Evolutionary conservation across 2,113 vertebrate genomes (phyloP), one percentile per base, ranked within the genome.

Genomic region (Aphelocoma coerulescens): DNA sequence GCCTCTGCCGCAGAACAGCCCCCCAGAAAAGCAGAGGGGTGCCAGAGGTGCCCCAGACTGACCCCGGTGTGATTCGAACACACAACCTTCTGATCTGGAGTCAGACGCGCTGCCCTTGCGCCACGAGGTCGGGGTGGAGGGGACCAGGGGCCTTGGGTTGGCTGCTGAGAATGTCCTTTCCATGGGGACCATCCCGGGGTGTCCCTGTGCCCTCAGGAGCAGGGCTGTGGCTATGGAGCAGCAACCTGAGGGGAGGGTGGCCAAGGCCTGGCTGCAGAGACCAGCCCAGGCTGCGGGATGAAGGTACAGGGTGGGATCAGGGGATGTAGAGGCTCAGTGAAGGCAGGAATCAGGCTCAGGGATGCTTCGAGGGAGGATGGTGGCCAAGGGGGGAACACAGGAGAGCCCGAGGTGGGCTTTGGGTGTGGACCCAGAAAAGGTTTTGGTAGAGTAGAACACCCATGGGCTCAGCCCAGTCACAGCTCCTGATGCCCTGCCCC

Each of bases 121-220:
- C 94, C 94, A 94, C 81, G 41, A 79, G 85, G 92, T 43, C 85
- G 0, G 30, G 57, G 1, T 26, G 27, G 3, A 22, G 5, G 8
- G 9, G 0, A 1, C 2, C 1, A 0, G 0, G 1, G 16, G 15
- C 7, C 8, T 1, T 0, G 3, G 2, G 1, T 2, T 49, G 21
- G 5, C 13, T 1, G 0, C 1, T 58, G n/a, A 54, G 32, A 33
- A 20, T 23, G 63, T 77, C 35, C 3, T 65, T 13, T 9, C 78
- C 66, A 28, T 11, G 20, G 20, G 10, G 22, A 74, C 3, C 35
- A 26, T 3, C 16, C 44, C 3, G 6, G 20, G 16, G 17, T 24
- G 30, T 22, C 57, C 16, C 3, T 48, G 37, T 17, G 18, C 3
- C 27, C n/a, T 11, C 16, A 5, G 37, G 33, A 28, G 9, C 13